These are phyloP conservation scores for Leucozona laternaria DNA, from an alignment of 2,888 invertebrate species.

Conservation along the genomic window DNA sequence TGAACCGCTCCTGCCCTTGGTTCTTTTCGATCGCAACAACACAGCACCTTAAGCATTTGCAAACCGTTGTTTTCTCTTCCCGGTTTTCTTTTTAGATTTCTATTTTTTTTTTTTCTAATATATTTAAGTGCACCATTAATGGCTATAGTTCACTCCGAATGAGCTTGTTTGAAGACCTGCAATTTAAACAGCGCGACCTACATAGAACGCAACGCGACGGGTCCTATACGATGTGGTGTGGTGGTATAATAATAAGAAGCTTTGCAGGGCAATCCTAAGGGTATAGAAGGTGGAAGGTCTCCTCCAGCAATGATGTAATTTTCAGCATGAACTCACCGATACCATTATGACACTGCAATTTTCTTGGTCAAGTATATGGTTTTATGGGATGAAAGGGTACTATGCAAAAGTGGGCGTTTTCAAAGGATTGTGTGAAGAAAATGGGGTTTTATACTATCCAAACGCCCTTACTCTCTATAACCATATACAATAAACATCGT, in stretches of 20 bases:
- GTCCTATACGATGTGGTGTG: not conserved
- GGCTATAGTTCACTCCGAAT: conserved; percentile 59
- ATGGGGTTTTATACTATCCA: not conserved
- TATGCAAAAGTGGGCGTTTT: conserved; percentile 44
- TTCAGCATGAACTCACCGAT: conserved; percentile 73
- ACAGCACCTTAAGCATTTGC: conserved; percentile 10
- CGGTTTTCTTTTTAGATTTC: not conserved
- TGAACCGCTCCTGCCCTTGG: not conserved
- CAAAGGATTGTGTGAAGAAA: conserved; percentile 25
- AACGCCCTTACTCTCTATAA: not conserved
- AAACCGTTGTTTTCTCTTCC: conserved; percentile 15
- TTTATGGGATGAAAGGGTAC: conserved; percentile 43
- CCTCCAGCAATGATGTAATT: conserved; percentile 64
- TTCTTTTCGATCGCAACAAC: conserved; percentile 7
- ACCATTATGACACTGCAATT: conserved; percentile 75
- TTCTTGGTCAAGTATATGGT: conserved; percentile 70
- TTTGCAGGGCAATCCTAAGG: not conserved
- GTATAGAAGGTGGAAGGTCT: conserved; percentile 4
- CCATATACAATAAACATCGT: too few relatives aligned
- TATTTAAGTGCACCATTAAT: conserved; percentile 74
- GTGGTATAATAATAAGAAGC: conserved; percentile 48
- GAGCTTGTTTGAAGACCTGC: conserved; percentile 69
- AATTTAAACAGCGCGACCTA: conserved; percentile 71
- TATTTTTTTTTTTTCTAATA: conserved; percentile 46
- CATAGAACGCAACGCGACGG: conserved; percentile 25